A percentile compares a stretch with the other conserved stretches of the same genome.
Conservation (phyloP, 1,140 invertebrate genomes). For the Macrotrachela quadricornifera region DNA sequence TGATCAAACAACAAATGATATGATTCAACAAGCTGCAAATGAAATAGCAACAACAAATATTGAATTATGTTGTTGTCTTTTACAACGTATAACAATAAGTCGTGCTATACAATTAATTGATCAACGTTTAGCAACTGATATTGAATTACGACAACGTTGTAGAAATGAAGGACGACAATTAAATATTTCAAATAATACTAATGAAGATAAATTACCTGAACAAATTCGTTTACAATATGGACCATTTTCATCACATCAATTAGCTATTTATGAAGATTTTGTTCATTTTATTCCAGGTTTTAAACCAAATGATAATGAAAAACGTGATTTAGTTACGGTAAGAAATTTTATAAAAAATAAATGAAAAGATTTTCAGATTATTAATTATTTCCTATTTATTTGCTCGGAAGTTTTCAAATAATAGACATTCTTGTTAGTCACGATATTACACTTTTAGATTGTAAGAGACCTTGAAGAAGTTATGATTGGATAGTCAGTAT, state of each 20-base stretch:
- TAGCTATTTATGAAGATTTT: constrained; percentile 90
- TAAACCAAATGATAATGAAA: constrained; percentile 42
- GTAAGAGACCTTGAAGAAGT: too few relatives aligned
- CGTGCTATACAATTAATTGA: constrained; percentile 88
- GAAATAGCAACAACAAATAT: constrained; percentile 76
- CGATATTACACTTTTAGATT: too few relatives aligned
- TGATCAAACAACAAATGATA: background rate
- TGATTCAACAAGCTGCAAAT: constrained; percentile 35
- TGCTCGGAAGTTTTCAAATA: too few relatives aligned
- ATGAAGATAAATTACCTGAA: constrained; percentile 7
- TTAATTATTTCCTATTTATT: too few relatives aligned
- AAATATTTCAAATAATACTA: background rate
- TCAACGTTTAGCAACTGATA: constrained; percentile 46
- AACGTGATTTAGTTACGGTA: background rate
- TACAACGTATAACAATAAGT: constrained; percentile 93
- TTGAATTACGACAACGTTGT: background rate
- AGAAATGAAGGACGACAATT: background rate
- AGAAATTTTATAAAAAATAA: too few relatives aligned
- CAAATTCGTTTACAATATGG: constrained; percentile 37
- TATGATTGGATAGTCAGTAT: too few relatives aligned
- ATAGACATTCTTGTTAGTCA: too few relatives aligned
- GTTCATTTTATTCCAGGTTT: constrained; percentile 86
- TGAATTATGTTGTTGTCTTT: constrained; percentile 81
- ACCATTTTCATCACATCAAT: constrained; percentile 56
- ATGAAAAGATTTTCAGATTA: too few relatives aligned